Evolutionary conservation across 2,113 vertebrate genomes (phyloP), one percentile per base, ranked within the genome.

Genomic region (Leptocoma aspasia): DNA sequence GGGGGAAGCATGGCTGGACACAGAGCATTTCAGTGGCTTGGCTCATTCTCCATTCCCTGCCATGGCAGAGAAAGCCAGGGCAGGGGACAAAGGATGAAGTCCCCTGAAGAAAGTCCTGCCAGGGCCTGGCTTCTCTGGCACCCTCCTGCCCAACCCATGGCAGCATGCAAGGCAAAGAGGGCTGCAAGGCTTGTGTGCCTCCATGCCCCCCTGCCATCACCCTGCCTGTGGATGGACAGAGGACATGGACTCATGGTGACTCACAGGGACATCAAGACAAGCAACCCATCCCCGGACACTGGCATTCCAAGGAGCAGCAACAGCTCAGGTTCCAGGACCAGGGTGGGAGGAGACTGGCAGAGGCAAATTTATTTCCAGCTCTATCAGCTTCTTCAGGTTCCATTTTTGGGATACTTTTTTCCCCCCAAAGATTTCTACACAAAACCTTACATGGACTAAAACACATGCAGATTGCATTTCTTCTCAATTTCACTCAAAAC

Each of bases 161-260:
- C 17, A n/a, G 47, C 37, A 42, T 0, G 3, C 22, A 22, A 56
- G 24, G 59, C 42, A 41, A 61, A 65, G 9, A n/a, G 22, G 41
- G 70, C 76, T 78, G 64, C 73, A 37, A 47, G 39, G 44, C 61
- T 49, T 8, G 12, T 10, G 10, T 26, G 33, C 45, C 45, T 35
- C 60, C 54, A 11, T 13, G 13, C 10, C 1, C 20, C 26, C 13
- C 33, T 60, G 50, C 39, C 68, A 39, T 73, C 45, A 60, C 21
- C 30, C 50, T 56, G 50, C 19, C 60, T 15, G 9, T 0, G 1
- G 65, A 28, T 4, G 15, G 65, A 44, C 53, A 63, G 83, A 63
- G 30, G 45, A 26, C 53, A 66, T 0, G 0, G 42, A 22, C 47
- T 42, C 53, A 31, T 0, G 0, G n/a, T 1, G 2, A 73, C 52